Evolutionary conservation across 2,888 invertebrate genomes (phyloP).

Genomic region (Yponomeuta sedellus): DNA sequence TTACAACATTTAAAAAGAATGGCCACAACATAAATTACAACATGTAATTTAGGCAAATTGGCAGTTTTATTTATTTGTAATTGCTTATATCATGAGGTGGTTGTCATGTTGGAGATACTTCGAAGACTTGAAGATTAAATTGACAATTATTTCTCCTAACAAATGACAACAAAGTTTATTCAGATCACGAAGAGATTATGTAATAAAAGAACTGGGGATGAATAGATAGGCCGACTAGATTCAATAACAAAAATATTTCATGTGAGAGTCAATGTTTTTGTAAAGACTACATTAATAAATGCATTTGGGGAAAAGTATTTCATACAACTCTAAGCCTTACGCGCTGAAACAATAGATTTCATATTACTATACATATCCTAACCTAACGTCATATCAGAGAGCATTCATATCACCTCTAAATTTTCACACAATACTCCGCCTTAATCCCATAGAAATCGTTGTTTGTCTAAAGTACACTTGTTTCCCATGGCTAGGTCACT

Average conservation of each 20-base stretch:
- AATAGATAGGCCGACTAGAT: constrained; percentile 9
- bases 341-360: neutral
- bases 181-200: neutral
- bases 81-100: neutral
- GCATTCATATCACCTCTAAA: neutral
- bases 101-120: neutral
- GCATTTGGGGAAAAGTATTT: neutral
- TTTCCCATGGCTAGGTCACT: neutral
- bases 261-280: neutral
- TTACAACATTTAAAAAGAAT: neutral
- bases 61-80: constrained; percentile 6
- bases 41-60: constrained; percentile 1
- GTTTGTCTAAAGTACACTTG: neutral
- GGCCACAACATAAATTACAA: neutral
- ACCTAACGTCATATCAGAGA: neutral
- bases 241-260: neutral
- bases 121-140: too few species aligned
- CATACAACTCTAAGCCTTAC: neutral
- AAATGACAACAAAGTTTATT: neutral
- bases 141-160: too few species aligned
- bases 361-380: neutral
- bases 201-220: neutral
- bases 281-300: neutral
- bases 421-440: neutral
- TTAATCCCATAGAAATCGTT: neutral